Evolutionary conservation across 1,140 invertebrate species (phyloP), one percentile per base, ranked within the genome.

Genomic region (Globodera rostochiensis): DNA sequence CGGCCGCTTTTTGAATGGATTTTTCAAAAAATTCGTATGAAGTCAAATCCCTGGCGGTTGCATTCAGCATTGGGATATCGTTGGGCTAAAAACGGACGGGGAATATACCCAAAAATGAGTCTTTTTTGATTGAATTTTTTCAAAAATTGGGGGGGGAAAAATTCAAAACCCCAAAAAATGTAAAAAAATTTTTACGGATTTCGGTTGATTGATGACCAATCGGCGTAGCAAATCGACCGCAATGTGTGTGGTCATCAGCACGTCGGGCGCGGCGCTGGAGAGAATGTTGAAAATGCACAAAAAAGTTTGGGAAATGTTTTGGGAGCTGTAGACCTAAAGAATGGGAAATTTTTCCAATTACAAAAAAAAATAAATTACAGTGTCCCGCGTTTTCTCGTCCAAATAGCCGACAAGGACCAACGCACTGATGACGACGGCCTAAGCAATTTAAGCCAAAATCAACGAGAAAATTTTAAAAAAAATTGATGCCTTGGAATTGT

Each of bases 241-340:
- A 70, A 87, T 88, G 21, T 88, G 86, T 7, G 85, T 71, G 19
- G 86, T 87, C 86, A 87, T 88, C 66, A 86, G 73, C 70, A 73
- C 74, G 4, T 86, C 64, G 50, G 60, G 69, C 19, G 87, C 79
- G 47, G 79, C 81, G 57, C 74, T 74, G 21, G 70, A 83, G 21
- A 87, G 79, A 21, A 87, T 84, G 69, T 87, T 87, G 77, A 87
- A 87, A 13, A 89, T 74, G 64, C 86, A 87, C 36, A 84, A 75
- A 71, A 87, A 87, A 19, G 86, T 86, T 46, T 87, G 84, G 11
- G 86, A 73, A 25, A 88, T 80, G 66, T 87, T 87, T 66, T 82
- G 67, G 2, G 86, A 70, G 75, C 77, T 84, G 82, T 84, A 87
- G 4, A 87, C 80, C 86, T 88, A 66, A 87, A 86, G 47, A 67